Percentiles rank a stretch among this genome's conserved stretches.
phyloP scores from a whole-genome alignment of 1,140 invertebrate species.

The Dryas iulia region DNA sequence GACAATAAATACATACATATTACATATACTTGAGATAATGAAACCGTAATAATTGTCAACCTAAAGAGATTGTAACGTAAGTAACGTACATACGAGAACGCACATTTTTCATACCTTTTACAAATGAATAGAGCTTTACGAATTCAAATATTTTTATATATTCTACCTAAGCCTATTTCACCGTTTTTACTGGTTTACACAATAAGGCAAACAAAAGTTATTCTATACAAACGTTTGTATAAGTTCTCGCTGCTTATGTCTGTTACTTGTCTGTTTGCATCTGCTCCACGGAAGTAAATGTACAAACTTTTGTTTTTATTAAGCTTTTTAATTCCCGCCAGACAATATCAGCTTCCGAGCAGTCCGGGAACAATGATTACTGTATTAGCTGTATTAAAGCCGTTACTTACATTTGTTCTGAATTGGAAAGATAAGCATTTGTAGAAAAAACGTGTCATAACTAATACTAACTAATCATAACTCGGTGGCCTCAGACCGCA shows the following conservation, averaged over 20 bases:
- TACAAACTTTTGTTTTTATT: slow-evolving; percentile 29
- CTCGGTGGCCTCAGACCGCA: slow-evolving; percentile 55
- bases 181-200: slow-evolving; percentile 50
- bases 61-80: too few species aligned
- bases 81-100: too few species aligned
- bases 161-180: slow-evolving; percentile 58
- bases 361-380: slow-evolving; percentile 12
- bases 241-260: slow-evolving; percentile 22
- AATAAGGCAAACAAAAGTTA: slow-evolving; percentile 55
- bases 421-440: slow-evolving; percentile 26
- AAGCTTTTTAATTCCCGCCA: slow-evolving; percentile 27
- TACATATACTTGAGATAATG: too few species aligned
- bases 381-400: slow-evolving; percentile 17
- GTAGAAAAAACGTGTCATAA: slow-evolving; percentile 55
- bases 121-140: background rate
- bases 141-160: background rate
- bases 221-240: slow-evolving; percentile 39
- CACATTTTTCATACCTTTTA: too few species aligned
- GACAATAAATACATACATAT: too few species aligned
- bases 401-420: slow-evolving; percentile 9
- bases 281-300: slow-evolving; percentile 21
- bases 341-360: slow-evolving; percentile 17
- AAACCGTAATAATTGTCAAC: background rate
- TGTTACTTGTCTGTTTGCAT: slow-evolving; percentile 27
- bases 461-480: too few species aligned